These are phyloP conservation scores for Drosophila bocqueti DNA, from an alignment of 1,140 invertebrate genomes.

Conservation along the genomic window DNA sequence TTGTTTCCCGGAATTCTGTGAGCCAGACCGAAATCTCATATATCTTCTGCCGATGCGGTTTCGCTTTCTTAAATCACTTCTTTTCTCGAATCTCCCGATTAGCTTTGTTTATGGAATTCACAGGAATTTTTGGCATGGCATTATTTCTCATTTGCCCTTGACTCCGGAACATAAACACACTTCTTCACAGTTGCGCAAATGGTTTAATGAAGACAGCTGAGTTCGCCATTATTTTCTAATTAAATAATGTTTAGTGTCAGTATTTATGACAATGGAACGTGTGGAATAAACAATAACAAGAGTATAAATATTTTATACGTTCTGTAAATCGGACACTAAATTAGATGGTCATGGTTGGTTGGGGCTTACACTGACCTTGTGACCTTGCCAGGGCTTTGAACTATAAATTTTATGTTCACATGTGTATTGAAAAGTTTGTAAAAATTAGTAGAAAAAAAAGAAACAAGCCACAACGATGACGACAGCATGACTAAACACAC, in stretches of 20 bases:
- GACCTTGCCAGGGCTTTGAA: slow-evolving; percentile 61
- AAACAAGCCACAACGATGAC: slow-evolving; percentile 41
- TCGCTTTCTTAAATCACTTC: slow-evolving; percentile 20
- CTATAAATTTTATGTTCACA: slow-evolving; percentile 25
- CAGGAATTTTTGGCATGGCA: slow-evolving; percentile 13
- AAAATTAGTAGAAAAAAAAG: slow-evolving; percentile 7
- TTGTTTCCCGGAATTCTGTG: slow-evolving; percentile 66
- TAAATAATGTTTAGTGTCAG: slow-evolving; percentile 29
- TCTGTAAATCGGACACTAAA: slow-evolving; percentile 43
- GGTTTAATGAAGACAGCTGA: slow-evolving; percentile 24
- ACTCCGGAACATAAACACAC: slow-evolving; percentile 24
- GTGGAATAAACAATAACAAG: slow-evolving; percentile 24
- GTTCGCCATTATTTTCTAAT: slow-evolving; percentile 32
- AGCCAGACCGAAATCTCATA: slow-evolving; percentile 37
- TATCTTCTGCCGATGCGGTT: slow-evolving; percentile 36
- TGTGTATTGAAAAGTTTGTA: slow-evolving; percentile 14
- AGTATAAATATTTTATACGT: slow-evolving; percentile 4
- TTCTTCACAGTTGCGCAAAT: slow-evolving; percentile 35
- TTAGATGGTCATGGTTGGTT: slow-evolving; percentile 48
- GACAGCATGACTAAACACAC: slow-evolving; percentile 50
- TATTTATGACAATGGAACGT: slow-evolving; percentile 28
- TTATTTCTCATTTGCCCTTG: slow-evolving; percentile 16
- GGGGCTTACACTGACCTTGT: slow-evolving; percentile 63
- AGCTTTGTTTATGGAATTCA: slow-evolving; percentile 30
- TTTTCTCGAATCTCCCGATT: slow-evolving; percentile 2